Evolutionary conservation across 2,113 vertebrate species (phyloP), one percentile per base, ranked within the genome.

Genomic region (Rhizomys pruinosus): DNA sequence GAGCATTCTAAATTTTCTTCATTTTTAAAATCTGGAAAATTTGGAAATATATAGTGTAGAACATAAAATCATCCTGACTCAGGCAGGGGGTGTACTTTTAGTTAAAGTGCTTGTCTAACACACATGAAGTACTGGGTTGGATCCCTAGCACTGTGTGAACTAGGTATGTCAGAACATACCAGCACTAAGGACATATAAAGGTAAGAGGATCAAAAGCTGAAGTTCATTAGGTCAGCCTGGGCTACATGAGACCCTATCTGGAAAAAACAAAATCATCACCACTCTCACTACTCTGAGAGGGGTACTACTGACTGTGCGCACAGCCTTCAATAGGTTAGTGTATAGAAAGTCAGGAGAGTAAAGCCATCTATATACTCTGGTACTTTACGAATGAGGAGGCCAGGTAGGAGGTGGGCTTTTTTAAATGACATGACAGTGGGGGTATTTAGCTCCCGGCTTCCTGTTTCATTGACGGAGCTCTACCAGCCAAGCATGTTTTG

Each of bases 1-100:
- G 8, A 71, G 37, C 16, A 61, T 10, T 32, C n/a, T 32, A 5
- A 29, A 59, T 85, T 77, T 37, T 59, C 11, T 72, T 61, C n/a
- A 27, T 32, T 44, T 86, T 84, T 92, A 66, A 90, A 94, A 71
- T 71, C 19, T 73, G 44, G 10, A 80, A 78, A 80, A 71, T 11
- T 66, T 37, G 85, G 80, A 84, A 89, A 44, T 61, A 20, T 7
- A 39, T 16, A 57, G 25, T 47, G 9, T 89, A 84, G 87, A 93
- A 44, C 42, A 81, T n/a, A 16, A 59, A 85, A 88, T 72, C 55
- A 61, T 25, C 29, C 3, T 63, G 13, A 52, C 22, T 52, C 6
- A 66, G n/a, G 66, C 15, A 57, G 47, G 34, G 23, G 42, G 17
- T 57, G 47, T 12, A 17, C 4, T 32, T 85, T 22, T 71, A 13